phyloP scores from a whole-genome alignment of 2,797 vertebrate genomes.

The Okamejei kenojei region DNA sequence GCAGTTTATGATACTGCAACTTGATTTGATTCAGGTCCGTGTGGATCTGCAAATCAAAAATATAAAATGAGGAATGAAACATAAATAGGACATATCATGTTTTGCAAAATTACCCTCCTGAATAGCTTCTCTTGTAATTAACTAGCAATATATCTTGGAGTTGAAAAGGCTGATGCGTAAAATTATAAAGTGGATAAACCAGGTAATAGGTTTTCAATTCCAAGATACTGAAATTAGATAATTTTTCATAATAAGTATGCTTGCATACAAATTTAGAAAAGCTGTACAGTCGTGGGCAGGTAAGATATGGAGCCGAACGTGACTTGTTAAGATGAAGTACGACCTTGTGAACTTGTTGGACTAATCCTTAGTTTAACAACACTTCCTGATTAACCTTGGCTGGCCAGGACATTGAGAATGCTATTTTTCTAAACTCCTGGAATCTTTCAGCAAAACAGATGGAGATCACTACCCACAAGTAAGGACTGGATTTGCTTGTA shows the following conservation, averaged over 20 bases:
- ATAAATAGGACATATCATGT: not conserved
- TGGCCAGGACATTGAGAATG: not conserved
- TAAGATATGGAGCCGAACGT: not conserved
- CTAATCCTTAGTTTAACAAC: not conserved
- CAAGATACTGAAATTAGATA: not conserved
- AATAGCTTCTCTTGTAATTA: not conserved
- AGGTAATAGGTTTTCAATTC: conserved; percentile 3
- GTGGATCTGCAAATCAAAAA: not conserved
- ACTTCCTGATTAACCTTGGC: not conserved
- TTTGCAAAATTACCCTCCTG: not conserved
- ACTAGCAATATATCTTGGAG: not conserved
- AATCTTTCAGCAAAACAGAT: not conserved
- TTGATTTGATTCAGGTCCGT: not conserved
- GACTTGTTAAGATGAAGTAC: not conserved
- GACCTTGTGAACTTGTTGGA: not conserved
- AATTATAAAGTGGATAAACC: conserved; percentile 20
- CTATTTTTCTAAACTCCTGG: not conserved
- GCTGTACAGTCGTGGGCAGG: too few relatives aligned
- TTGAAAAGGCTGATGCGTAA: conserved; percentile 10
- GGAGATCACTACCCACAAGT: not conserved
- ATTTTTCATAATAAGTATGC: conserved; percentile 1
- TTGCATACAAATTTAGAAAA: not conserved
- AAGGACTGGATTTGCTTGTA: not conserved
- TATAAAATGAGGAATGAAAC: not conserved
- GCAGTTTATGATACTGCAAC: not conserved